These are phyloP conservation scores for Pygoscelis antarcticus DNA, from an alignment of 2,113 vertebrate genomes.

Conservation along the genomic window DNA sequence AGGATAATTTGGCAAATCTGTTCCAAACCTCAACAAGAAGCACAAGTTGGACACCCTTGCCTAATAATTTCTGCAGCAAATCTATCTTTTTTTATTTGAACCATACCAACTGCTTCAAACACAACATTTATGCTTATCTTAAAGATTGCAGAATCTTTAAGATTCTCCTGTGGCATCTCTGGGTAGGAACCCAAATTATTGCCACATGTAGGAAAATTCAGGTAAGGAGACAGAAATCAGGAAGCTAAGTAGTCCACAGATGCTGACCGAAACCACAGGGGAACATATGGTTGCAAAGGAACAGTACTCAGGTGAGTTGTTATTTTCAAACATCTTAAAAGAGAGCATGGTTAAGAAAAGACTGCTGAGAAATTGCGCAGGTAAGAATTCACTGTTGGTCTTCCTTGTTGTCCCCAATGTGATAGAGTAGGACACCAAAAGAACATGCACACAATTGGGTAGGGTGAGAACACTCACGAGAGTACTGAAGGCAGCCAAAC, in stretches of 20 bases:
- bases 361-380: neutral
- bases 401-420: neutral
- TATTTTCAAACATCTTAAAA: neutral
- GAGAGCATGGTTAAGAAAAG: neutral
- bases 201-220: neutral
- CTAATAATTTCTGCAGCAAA: neutral
- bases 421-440: neutral
- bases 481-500: neutral
- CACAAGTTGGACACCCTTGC: neutral
- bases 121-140: neutral
- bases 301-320: neutral
- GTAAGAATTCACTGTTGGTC: neutral
- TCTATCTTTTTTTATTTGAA: neutral
- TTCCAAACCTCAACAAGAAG: neutral
- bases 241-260: neutral
- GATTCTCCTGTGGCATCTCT: neutral
- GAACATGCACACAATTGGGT: neutral
- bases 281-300: neutral
- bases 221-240: neutral
- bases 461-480: neutral
- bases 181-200: neutral
- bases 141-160: neutral
- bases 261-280: neutral
- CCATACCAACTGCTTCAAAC: neutral
- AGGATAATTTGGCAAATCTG: neutral